Base-by-base conservation (phyloP, 2,113 vertebrate genomes). In the Aspidoscelis tigris region DNA sequence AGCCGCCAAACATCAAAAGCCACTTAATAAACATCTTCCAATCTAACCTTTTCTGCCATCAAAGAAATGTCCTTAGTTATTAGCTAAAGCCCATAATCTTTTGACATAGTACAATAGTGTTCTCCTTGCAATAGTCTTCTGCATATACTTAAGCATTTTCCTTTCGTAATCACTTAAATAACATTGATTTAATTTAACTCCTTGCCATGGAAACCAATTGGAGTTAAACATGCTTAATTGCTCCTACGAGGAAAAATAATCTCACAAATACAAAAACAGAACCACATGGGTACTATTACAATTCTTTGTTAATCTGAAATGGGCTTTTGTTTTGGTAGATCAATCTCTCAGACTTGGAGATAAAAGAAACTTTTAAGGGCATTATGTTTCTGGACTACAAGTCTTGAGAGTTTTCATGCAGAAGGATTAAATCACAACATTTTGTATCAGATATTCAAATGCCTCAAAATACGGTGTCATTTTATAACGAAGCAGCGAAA, bases 391-490 rank as follows among this genome's bases (percentile, higher is more conserved):
- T 85, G 47, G 10, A 0, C 9, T 22, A 22, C 26, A 26, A 22
- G 26, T 75, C 12, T 47, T 21, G 33, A 47, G 18, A 33, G 18
- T 20, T 76, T 20, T 33, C 21, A 61, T 58, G 1, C 6, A 91
- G 53, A 92, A 93, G 90, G 83, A 33, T 33, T 8, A 91, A 16
- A 86, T 66, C 20, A 44, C 74, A 72, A 12, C 50, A 22, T 81
- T 69, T 82, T 68, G 72, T 89, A 91, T 89, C 24, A 80, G 77
- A 83, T 53, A 24, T 65, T 71, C 90, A 77, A 53, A 87, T 89
- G 68, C 55, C 7, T 0, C 22, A 87, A 69, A 92, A 80, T 33
- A 84, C 83, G n/a, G 8, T 50, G 78, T 81, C 44, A 1, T 39
- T 74, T 87, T 26, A 70, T 75, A 86, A 85, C 1, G 72, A 70